Base-by-base conservation (phyloP, 2,113 vertebrate species). In the Apus apus region DNA sequence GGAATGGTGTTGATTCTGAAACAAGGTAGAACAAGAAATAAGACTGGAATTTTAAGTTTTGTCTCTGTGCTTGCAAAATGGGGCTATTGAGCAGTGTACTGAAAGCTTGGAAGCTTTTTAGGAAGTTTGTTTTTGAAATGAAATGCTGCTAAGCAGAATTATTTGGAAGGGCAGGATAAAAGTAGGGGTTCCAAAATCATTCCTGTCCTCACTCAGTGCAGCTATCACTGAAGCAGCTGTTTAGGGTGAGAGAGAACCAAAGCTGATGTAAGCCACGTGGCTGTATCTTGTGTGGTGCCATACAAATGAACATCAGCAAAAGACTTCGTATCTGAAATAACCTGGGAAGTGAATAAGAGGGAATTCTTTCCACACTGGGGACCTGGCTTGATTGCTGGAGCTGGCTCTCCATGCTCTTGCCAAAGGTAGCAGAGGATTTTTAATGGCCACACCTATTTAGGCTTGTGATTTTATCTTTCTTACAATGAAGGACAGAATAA, bases 401-500 rank as follows among this genome's bases (percentile, higher is more conserved):
- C 74, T 87, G n/a, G 25, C 58, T 89, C n/a, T 54, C 23, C 15
- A 1, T 0, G 1, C 60, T 57, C 51, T n/a, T 36, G 93, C 93
- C 94, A 94, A 68, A 90, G 65, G 77, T 15, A 94, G 85, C 90
- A 86, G 85, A 92, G 64, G 45, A 72, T 81, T 94, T 94, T 80
- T 80, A 84, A 68, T 65, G 61, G 62, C 93, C 68, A 23, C 93
- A 77, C 75, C 76, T 90, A 56, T 32, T 89, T 5, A 72, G 79
- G 65, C 32, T 58, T 90, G 76, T 86, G 91, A 46, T 84, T 96
- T 85, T 93, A 48, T 74, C 61, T 86, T 79, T 94, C 15, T 22
- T 85, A 75, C 78, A 83, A 32, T 67, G 77, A 90, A 70, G 57
- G n/a, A 4, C 8, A 45, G 53, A 40, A 50, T 73, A 85, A 93